Percentiles rank a stretch among this genome's conserved stretches.
Evolutionary conservation across 2,888 invertebrate species (phyloP).

Genomic region (Linyphia triangularis): DNA sequence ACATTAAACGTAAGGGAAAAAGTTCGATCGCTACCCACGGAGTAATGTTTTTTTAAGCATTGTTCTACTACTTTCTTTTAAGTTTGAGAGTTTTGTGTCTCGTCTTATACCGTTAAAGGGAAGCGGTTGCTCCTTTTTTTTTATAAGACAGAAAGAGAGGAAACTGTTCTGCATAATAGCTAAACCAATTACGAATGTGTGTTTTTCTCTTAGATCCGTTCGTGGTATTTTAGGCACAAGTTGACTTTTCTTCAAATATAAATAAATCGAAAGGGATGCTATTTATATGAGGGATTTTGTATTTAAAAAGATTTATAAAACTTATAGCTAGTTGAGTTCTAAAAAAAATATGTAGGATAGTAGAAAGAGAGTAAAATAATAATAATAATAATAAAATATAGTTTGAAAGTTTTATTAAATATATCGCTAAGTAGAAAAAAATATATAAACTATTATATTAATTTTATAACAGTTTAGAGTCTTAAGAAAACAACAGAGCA

Average conservation of each 20-base stretch:
- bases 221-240: constrained; percentile 35
- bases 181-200: constrained; percentile 73
- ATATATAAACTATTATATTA: no score
- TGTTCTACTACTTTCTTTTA: constrained; percentile 74
- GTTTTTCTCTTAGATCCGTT: constrained; percentile 14
- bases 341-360: no score
- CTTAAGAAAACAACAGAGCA: no score
- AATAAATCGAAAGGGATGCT: neutral
- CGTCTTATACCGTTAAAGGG: constrained; percentile 69
- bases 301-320: no score
- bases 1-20: constrained; percentile 28
- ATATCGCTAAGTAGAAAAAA: no score
- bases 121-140: constrained; percentile 43
- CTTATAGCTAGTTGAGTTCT: no score
- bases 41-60: constrained; percentile 75
- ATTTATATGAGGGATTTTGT: no score
- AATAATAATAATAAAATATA: no score
- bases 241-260: neutral
- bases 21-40: constrained; percentile 72
- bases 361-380: no score
- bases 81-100: constrained; percentile 72
- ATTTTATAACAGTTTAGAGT: no score
- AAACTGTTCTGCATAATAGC: constrained; percentile 73
- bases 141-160: constrained; percentile 38
- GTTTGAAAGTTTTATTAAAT: no score